Conservation (phyloP, 2,113 vertebrate genomes). For the Thamnophis sirtalis region DNA sequence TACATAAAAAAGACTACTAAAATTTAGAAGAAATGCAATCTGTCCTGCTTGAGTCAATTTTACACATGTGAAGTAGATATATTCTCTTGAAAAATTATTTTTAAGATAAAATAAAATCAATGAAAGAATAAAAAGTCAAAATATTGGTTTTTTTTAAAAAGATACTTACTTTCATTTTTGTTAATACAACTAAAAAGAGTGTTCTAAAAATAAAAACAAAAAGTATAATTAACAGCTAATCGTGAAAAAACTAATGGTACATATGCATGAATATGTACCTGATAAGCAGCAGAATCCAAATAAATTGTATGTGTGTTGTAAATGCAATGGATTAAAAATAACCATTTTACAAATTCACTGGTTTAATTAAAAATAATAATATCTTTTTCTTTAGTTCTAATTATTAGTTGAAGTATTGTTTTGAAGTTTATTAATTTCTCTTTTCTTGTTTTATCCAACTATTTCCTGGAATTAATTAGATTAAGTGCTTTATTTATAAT, state of each 20-base stretch:
- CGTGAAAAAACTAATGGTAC: not conserved
- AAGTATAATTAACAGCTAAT: conserved; percentile 29
- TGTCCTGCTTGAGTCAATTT: not conserved
- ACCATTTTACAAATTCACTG: not conserved
- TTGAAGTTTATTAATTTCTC: not conserved
- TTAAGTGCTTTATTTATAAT: not conserved
- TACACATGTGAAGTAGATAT: not conserved
- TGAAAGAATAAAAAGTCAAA: not conserved
- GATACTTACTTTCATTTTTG: conserved; percentile 98
- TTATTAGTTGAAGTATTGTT: not conserved
- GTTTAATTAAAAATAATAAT: not conserved
- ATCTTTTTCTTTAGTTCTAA: not conserved
- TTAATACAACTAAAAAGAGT: conserved; percentile 97
- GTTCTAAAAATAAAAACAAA: conserved; percentile 83
- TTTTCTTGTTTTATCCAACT: not conserved
- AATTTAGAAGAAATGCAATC: not conserved
- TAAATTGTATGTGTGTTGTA: not conserved
- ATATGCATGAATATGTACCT: not conserved
- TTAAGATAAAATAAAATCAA: not conserved
- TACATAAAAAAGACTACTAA: not conserved
- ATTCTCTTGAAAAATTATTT: not conserved
- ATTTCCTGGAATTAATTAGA: not conserved
- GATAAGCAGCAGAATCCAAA: not conserved
- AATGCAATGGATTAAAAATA: not conserved
- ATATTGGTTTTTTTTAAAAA: not conserved